Conservation (phyloP, 2,113 vertebrate species). For the Thamnaconus septentrionalis region DNA sequence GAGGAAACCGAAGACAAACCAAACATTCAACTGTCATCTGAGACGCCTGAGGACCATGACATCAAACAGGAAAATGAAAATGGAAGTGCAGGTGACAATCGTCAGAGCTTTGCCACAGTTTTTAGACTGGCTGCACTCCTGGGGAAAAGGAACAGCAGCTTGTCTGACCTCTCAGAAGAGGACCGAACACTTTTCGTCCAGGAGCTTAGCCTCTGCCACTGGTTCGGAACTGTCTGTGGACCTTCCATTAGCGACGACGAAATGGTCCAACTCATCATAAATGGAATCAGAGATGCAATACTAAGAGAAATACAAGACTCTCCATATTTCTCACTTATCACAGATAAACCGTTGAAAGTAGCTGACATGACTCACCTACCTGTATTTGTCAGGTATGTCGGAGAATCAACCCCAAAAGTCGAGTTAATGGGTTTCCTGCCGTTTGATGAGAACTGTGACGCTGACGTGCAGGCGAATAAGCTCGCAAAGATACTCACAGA, state of each 20-base stretch:
- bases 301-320: constrained; percentile 89
- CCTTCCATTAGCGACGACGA: constrained; percentile 68
- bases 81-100: constrained; percentile 66
- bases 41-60: constrained; percentile 50
- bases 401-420: constrained; percentile 86
- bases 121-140: constrained; percentile 69
- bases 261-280: constrained; percentile 83
- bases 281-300: constrained; percentile 84
- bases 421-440: constrained; percentile 91
- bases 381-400: constrained; percentile 87
- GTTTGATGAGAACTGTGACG: constrained; percentile 75
- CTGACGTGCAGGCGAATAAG: constrained; percentile 80
- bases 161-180: constrained; percentile 63
- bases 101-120: constrained; percentile 61
- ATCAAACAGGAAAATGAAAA: constrained; percentile 67
- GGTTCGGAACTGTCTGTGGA: constrained; percentile 57
- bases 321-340: constrained; percentile 90
- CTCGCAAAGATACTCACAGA: constrained; percentile 86
- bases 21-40: constrained; percentile 30
- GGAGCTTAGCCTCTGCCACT: constrained; percentile 73
- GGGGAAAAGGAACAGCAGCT: constrained; percentile 60
- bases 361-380: constrained; percentile 84
- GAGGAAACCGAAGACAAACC: constrained; percentile 50
- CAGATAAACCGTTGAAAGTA: constrained; percentile 85
- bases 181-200: constrained; percentile 66